Evolutionary conservation across 2,797 vertebrate genomes (phyloP).

Genomic region (Scleropages formosus): DNA sequence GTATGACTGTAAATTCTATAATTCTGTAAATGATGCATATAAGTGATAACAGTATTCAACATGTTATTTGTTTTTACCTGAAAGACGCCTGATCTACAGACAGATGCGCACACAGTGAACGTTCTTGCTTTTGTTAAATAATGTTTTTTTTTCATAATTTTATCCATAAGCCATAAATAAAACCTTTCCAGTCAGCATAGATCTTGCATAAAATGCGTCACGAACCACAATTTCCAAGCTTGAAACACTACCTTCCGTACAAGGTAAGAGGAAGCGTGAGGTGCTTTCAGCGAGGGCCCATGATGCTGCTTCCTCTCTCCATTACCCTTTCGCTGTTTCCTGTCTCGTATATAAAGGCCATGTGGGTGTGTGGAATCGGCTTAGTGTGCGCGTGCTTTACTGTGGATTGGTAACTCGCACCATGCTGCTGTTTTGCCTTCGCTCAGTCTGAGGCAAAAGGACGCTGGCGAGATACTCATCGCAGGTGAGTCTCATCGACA

Average conservation of each 20-base stretch:
- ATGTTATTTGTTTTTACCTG: not conserved
- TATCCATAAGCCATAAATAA: not conserved
- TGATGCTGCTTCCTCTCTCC: conserved; percentile 76
- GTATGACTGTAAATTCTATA: too few species aligned
- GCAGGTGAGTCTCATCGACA: conserved; percentile 60
- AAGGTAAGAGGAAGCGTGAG: conserved; percentile 43
- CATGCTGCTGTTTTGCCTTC: conserved; percentile 53
- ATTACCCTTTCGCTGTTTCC: conserved; percentile 71
- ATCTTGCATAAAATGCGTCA: conserved; percentile 34
- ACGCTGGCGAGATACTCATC: conserved; percentile 49
- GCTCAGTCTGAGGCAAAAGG: conserved; percentile 23
- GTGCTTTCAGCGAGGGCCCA: conserved; percentile 57
- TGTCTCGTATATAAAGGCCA: conserved; percentile 54
- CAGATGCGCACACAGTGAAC: not conserved
- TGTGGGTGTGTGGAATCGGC: conserved; percentile 45
- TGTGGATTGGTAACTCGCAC: conserved; percentile 36
- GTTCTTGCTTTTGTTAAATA: not conserved
- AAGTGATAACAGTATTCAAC: not conserved
- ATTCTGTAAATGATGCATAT: too few species aligned
- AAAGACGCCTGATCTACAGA: not conserved
- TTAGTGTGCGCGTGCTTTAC: conserved; percentile 47
- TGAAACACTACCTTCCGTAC: conserved; percentile 9
- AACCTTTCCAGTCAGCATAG: conserved; percentile 13
- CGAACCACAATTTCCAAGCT: conserved; percentile 46
- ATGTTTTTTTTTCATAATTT: conserved; percentile 15